Evolutionary conservation across 1,140 invertebrate genomes (phyloP), one percentile per base, ranked within the genome.

Genomic region (Drosophila repleta): DNA sequence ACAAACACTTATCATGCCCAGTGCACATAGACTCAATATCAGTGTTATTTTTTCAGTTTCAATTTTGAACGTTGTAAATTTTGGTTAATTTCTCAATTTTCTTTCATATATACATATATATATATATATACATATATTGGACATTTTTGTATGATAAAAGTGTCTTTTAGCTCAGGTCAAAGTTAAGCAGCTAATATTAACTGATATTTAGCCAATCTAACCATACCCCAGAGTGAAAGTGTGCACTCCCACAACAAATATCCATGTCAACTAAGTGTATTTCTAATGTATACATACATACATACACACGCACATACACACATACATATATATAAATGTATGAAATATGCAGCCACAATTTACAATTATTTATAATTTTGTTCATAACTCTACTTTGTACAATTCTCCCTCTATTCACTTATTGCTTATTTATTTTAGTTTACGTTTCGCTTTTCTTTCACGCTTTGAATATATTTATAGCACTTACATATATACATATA

Each of bases 151-250:
- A 65, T 37, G 49, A 56, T 55, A 49, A 4, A 60, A 46, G 39
- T 51, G 67, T 69, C 46, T 69, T 48, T 39, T 43, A 73, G 65
- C 70, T 73, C 70, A 73, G 70, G 70, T 60, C 69, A 67, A 64
- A 49, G 32, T 52, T 72, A 29, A 67, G 48, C 37, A 53, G 52
- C 67, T 56, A 69, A 62, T 61, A 52, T 26, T 32, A 46, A 35
- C 2, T 11, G 11, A 13, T 35, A 35, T 48, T 69, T 69, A 71
- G 68, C 53, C 13, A 65, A 49, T 43, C 45, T 35, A 56, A 49
- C 49, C 32, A 64, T 41, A 43, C 52, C 51, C 39, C 43, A 15
- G 32, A 46, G 37, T 58, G 35, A 13, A 43, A 39, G 26, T 58
- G 39, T 35, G 32, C 32, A 35, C 32, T 35, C 11, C 32, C 2